Conservation (phyloP, 2,113 vertebrate species). For the Sinosuthora webbiana region DNA sequence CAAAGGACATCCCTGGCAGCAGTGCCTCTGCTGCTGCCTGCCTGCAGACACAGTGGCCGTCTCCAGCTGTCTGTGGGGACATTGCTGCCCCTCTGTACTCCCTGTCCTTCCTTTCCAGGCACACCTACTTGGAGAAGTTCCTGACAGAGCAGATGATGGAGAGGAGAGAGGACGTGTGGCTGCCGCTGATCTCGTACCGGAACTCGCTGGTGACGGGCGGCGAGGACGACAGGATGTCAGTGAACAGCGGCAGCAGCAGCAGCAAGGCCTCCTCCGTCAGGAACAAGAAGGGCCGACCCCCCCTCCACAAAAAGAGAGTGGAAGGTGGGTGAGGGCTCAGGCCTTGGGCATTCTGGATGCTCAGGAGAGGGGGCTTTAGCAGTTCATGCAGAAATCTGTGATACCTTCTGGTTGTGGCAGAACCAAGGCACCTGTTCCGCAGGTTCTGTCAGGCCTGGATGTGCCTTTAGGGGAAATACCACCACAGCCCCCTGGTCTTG, state of each 20-base stretch:
- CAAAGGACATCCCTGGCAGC: not conserved
- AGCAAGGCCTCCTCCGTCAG: slow-evolving; percentile 94
- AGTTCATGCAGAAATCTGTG: fast-evolving
- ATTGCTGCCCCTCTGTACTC: not conserved
- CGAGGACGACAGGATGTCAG: slow-evolving; percentile 93
- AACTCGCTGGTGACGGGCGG: slow-evolving; percentile 96
- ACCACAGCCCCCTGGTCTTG: not conserved
- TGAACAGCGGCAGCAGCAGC: slow-evolving; percentile 93
- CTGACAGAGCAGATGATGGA: slow-evolving; percentile 98
- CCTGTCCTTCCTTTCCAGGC: slow-evolving; percentile 70
- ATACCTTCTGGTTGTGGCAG: not conserved
- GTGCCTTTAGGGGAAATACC: not conserved
- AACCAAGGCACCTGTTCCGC: not conserved
- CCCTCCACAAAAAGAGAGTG: slow-evolving; percentile 92
- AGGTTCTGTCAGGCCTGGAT: not conserved
- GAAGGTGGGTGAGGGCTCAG: slow-evolving; percentile 80
- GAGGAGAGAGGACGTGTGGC: slow-evolving; percentile 96
- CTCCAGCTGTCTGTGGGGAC: not conserved
- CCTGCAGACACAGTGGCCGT: not conserved
- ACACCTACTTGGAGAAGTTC: slow-evolving; percentile 97
- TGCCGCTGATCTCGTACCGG: slow-evolving; percentile 96
- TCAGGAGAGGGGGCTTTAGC: not conserved
- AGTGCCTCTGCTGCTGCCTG: not conserved
- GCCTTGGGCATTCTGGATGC: not conserved
- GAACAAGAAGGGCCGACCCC: slow-evolving; percentile 95